Conservation (phyloP, 1,140 invertebrate species). For the Tetramorium simillimum region DNA sequence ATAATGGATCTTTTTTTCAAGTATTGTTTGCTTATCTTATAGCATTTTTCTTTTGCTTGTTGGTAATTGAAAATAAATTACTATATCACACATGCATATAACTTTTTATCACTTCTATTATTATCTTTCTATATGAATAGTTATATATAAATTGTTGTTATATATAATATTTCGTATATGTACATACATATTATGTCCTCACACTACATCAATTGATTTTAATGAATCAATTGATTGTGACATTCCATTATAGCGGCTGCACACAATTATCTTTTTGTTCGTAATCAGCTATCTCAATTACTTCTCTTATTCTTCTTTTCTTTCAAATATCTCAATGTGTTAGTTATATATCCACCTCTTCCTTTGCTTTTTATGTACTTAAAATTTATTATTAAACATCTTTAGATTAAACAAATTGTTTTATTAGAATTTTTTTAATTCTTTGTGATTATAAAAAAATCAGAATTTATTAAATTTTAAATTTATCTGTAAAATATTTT, state of each 20-base stretch:
- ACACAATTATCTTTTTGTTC: neutral
- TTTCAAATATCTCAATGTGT: neutral
- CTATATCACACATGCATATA: neutral
- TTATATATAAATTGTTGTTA: neutral
- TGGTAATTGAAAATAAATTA: conserved; percentile 57
- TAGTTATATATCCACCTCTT: neutral
- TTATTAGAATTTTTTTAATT: conserved; percentile 14
- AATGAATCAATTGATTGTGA: conserved; percentile 9
- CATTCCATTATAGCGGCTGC: neutral
- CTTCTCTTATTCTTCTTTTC: neutral
- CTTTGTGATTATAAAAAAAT: neutral
- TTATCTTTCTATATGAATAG: neutral
- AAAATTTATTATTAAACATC: neutral
- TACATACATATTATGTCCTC: neutral
- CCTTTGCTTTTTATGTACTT: neutral
- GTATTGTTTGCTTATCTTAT: conserved; percentile 52
- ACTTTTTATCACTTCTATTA: neutral
- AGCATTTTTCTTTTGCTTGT: conserved; percentile 62
- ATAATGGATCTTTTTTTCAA: conserved; percentile 23
- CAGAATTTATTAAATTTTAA: neutral
- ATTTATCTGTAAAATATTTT: conserved; percentile 1
- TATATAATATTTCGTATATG: neutral
- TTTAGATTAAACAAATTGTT: neutral
- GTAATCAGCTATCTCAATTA: neutral
- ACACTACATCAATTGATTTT: conserved; percentile 27